phyloP scores from a whole-genome alignment of 1,140 invertebrate species.

The Mya arenaria region DNA sequence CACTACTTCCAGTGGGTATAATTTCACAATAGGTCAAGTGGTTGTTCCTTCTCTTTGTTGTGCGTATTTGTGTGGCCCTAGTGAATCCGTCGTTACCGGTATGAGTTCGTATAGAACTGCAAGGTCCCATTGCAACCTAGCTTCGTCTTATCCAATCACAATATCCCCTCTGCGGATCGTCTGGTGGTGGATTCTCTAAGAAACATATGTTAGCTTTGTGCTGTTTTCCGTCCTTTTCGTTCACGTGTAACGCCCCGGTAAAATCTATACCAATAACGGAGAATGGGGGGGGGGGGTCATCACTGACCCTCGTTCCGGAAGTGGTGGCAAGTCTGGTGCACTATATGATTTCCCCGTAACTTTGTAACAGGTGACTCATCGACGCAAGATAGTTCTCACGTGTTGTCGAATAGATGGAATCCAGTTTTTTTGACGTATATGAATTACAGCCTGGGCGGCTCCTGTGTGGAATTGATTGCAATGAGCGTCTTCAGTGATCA shows the following conservation, averaged over 20 bases:
- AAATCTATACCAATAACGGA: conserved; percentile 44
- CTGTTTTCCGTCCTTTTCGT: not conserved
- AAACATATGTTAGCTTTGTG: too few relatives aligned
- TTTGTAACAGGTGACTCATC: conserved; percentile 15
- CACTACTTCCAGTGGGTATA: too few relatives aligned
- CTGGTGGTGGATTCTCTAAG: too few relatives aligned
- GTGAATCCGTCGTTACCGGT: too few relatives aligned
- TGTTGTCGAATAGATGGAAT: not conserved
- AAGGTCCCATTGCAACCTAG: too few relatives aligned
- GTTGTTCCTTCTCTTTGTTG: too few relatives aligned
- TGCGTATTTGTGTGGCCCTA: too few relatives aligned
- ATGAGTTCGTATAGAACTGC: too few relatives aligned
- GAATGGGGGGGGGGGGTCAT: conserved; percentile 29
- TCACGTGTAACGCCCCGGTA: conserved; percentile 47
- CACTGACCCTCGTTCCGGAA: conserved; percentile 36
- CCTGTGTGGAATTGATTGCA: conserved; percentile 1
- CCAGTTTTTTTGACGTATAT: conserved; percentile 23
- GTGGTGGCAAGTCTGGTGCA: conserved; percentile 24
- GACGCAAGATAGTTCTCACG: not conserved
- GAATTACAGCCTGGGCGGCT: not conserved
- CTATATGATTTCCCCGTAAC: conserved; percentile 6
- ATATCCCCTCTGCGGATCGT: too few relatives aligned
- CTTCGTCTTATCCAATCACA: too few relatives aligned
- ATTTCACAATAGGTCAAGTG: too few relatives aligned
- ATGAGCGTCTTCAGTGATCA: conserved; percentile 13